Base-by-base conservation (phyloP, 2,113 vertebrate genomes). In the Butorides virescens region DNA sequence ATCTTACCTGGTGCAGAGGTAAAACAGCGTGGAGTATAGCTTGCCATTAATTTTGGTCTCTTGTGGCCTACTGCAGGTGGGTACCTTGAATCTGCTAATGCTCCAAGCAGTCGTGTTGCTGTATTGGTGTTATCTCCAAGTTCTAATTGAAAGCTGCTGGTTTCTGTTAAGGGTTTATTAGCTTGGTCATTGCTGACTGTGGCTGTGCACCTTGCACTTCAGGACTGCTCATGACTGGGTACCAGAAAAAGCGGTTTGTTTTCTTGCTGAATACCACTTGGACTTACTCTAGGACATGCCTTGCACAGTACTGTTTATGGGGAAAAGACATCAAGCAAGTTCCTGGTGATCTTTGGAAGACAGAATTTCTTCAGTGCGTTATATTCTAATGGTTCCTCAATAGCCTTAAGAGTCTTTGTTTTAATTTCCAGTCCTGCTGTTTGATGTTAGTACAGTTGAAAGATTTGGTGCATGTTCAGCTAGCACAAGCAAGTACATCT, bases 321-420 rank as follows among this genome's bases (percentile, higher is more conserved):
- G 32, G 3, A 1, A 6, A 15, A 10, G 6, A 13, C 6, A 4
- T 10, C 20, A 20, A 30, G 42, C 3, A 17, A 32, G 8, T 22
- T 70, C 13, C 15, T 39, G 3, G 14, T 86, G 7, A 13, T 75
- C 7, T 92, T 44, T 44, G 27, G 21, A 86, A 86, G 7, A 26
- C 21, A 8, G 10, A 34, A 10, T 42, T 21, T 81, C 5, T 74
- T 92, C 26, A 44, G 8, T 56, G 36, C 71, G 5, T 58, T 59
- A 53, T 58, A 27, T 50, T 46, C 42, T 12, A 53, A 4, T 32
- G 32, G 13, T 27, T 34, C 15, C 72, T 89, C 34, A 47, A 26
- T 30, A 39, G 1, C 30, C n/a, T 37, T 27, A 18, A 27, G 20
- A 14, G 10, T 56, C 8, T 37, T 42, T 10, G 17, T 42, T 90